A percentile compares a stretch with the other conserved stretches of the same genome.
These are phyloP conservation scores for Typhlichthys eigenmanni DNA, from an alignment of 2,797 vertebrate genomes.

Conservation along the genomic window DNA sequence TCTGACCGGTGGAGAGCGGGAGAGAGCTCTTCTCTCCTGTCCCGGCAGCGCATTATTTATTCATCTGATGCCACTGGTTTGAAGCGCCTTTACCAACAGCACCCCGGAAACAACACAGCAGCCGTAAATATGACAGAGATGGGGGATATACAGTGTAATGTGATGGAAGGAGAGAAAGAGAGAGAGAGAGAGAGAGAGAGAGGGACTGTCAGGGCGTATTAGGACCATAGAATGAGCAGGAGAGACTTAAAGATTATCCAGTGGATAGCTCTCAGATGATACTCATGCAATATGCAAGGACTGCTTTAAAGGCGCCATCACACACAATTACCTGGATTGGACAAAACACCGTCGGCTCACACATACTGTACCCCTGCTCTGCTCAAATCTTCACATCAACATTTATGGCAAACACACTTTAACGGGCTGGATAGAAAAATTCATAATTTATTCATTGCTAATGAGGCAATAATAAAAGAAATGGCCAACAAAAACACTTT, in stretches of 20 bases:
- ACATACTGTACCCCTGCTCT: constrained; percentile 5
- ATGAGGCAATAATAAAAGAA: not conserved
- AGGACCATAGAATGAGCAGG: constrained; percentile 61
- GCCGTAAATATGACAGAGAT: constrained; percentile 76
- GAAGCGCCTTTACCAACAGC: constrained; percentile 88
- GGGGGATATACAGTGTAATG: not conserved
- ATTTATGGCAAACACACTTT: not conserved
- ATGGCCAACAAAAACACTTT: not conserved
- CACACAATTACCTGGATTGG: constrained; percentile 30
- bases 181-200: constrained; percentile 21
- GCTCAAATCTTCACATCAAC: constrained; percentile 1
- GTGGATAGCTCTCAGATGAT: constrained; percentile 77
- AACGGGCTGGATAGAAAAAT: not conserved
- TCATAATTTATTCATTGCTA: not conserved
- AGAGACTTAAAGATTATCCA: constrained; percentile 70
- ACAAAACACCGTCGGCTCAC: constrained; percentile 15
- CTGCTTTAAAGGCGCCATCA: constrained; percentile 43
- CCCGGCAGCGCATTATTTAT: constrained; percentile 85
- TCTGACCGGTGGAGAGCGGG: constrained; percentile 52
- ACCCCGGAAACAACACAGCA: constrained; percentile 83
- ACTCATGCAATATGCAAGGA: constrained; percentile 83
- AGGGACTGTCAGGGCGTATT: constrained; percentile 82
- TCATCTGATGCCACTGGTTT: constrained; percentile 91
- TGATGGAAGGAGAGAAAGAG: constrained; percentile 3
- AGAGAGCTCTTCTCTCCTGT: constrained; percentile 49